phyloP scores from a whole-genome alignment of 2,888 invertebrate species.

The Sesamia inferens region DNA sequence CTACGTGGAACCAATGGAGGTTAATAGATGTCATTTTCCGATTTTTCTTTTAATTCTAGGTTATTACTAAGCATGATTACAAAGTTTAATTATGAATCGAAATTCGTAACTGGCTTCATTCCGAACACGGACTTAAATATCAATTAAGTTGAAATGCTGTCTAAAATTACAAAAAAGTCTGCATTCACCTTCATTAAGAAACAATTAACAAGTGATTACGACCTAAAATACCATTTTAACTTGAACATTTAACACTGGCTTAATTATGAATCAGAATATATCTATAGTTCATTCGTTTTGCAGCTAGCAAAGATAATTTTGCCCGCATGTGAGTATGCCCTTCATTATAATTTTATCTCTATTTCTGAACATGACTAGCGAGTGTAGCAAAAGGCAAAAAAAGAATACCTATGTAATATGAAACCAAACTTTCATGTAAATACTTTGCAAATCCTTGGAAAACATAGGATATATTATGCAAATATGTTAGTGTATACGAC shows the following conservation, averaged over 20 bases:
- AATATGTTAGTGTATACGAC: background rate
- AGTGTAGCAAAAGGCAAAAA: slow-evolving; percentile 2
- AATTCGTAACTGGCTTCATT: background rate
- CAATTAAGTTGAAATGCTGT: background rate
- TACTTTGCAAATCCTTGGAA: background rate
- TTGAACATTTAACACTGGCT: background rate
- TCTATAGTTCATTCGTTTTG: slow-evolving; percentile 1
- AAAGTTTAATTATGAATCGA: background rate
- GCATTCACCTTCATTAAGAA: slow-evolving; percentile 9
- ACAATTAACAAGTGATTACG: slow-evolving; percentile 11
- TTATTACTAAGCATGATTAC: background rate
- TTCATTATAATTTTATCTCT: slow-evolving; percentile 4
- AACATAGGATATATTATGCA: background rate
- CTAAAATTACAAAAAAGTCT: background rate
- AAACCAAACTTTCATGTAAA: slow-evolving; percentile 14
- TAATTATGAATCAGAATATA: slow-evolving; percentile 9
- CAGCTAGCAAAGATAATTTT: background rate
- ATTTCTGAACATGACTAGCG: background rate
- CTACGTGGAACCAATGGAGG: background rate
- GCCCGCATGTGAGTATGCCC: background rate
- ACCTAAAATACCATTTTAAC: background rate
- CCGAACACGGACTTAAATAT: background rate
- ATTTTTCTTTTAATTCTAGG: background rate
- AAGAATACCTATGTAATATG: slow-evolving; percentile 4
- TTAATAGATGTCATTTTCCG: background rate